Evolutionary conservation across 2,888 invertebrate genomes (phyloP), one percentile per base, ranked within the genome.

Genomic region (Drosophila setosimentum): DNA sequence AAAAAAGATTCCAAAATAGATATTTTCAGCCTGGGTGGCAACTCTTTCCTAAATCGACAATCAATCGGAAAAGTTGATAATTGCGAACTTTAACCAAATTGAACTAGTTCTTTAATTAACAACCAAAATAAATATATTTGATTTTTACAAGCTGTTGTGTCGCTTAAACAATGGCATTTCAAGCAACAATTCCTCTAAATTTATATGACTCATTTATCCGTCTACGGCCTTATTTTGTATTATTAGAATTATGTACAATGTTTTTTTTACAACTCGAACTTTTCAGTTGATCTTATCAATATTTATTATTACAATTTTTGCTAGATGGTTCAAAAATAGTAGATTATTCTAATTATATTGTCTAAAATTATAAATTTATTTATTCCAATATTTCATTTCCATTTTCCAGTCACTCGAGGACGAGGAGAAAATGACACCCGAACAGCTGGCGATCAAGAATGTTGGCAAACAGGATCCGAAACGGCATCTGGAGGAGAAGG

Each of bases 401-500:
- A 37, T 50, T 42, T 62, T 32, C 16, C 27, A 40, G 42, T 98
- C 99, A 10, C 94, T 99, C 73, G 99, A 99, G 94, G 99, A 99
- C 89, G 99, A 99, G 93, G 99, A 99, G 92, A 99, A 98, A 93
- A 99, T 99, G 99, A 99, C 99, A 5, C 98, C 99, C 1, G 99
- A 99, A 93, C 99, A 99, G 93, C 94, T 99, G 93, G 99, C 99
- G 27, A 99, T 99, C 91, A 99, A 99, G 93, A 99, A 99, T 94
- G 99, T 99, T 72, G 99, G 99, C 63, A 99, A 98, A 93, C 97
- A 98, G 93, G 99, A 99, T 93, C 99, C 99, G 29, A 99, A 99
- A 94, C 96, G 99, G 84, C 99, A 99, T 95, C 95, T 99, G 93
- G 99, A 99, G 93, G 99, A 99, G 93, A 98, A 99, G 94, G 99